Base-by-base conservation (phyloP, 2,797 vertebrate genomes). In the Betta splendens region DNA sequence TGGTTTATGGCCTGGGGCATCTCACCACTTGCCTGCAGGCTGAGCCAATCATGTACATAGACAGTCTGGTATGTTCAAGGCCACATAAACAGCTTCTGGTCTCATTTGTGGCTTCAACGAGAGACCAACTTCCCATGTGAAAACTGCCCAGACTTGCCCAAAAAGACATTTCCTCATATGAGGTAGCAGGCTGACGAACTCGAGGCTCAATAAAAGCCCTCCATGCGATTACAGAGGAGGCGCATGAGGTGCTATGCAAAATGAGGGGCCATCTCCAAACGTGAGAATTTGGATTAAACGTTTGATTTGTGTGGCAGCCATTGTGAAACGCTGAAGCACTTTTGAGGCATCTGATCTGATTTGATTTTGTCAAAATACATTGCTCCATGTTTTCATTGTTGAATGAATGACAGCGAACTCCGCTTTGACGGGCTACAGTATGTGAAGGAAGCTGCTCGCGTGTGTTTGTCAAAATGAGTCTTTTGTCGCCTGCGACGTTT, bases 81-180 rank as follows among this genome's bases (percentile, higher is more conserved):
- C 70, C 70, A 80, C 65, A 75, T 72, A 77, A 75, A 72, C 71
- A 72, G 81, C 79, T 79, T 85, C 80, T 85, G 82, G 69, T 80
- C 77, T 74, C 63, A 75, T 84, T 85, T 86, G 74, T 81, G 79
- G 86, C 67, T 89, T 87, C 42, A 63, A 49, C 49, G 59, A 61
- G 57, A 70, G 29, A 72, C 63, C 64, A 76, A 54, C 72, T 86
- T 84, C 79, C 80, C 80, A 87, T 77, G 80, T 85, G 75, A 86
- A 85, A 79, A 67, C 69, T 47, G 33, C 20, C 28, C 20, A 9
- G 51, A 29, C 39, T 36, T 54, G 65, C 74, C 77, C 80, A 77
- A 40, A 71, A 69, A 54, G 32, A 49, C 26, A 45, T 52, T 29
- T 44, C 48, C 48, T 17, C 47, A 43, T 33, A 39, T 48, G 49